Percentiles rank a stretch among this genome's conserved stretches.
These are phyloP conservation scores for Neocrepidodera transversa DNA, from an alignment of 2,888 invertebrate species.

Conservation along the genomic window DNA sequence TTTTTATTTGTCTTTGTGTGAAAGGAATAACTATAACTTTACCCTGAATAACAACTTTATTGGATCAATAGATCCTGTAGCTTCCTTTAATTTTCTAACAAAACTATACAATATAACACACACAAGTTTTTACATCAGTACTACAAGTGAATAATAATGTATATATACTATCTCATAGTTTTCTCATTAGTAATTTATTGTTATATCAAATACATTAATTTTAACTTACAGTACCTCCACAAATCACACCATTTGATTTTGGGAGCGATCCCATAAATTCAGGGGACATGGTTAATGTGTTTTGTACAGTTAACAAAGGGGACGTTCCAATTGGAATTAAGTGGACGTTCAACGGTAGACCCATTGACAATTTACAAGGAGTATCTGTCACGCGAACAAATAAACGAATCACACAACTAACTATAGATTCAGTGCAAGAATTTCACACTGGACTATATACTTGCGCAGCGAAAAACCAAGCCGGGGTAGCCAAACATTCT, in stretches of 20 bases:
- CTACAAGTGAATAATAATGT: too few species aligned
- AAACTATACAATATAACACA: too few species aligned
- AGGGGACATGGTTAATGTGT: slow-evolving; percentile 70
- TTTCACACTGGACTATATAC: slow-evolving; percentile 64
- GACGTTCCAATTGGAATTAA: slow-evolving; percentile 65
- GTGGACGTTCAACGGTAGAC: slow-evolving; percentile 57
- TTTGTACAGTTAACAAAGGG: slow-evolving; percentile 71
- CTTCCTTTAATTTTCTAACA: too few species aligned
- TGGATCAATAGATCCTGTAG: too few species aligned
- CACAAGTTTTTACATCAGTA: too few species aligned
- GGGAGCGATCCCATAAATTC: slow-evolving; percentile 64
- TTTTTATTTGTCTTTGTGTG: too few species aligned
- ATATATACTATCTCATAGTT: too few species aligned
- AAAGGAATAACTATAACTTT: too few species aligned
- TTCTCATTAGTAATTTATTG: too few species aligned
- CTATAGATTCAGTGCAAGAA: slow-evolving; percentile 63
- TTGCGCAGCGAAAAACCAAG: slow-evolving; percentile 63
- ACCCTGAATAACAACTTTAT: too few species aligned
- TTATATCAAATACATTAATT: slow-evolving; percentile 14
- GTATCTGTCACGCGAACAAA: slow-evolving; percentile 59
- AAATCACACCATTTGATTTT: slow-evolving; percentile 63
- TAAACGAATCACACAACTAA: slow-evolving; percentile 63
- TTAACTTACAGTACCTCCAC: slow-evolving; percentile 50
- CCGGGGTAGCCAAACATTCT: slow-evolving; percentile 63
- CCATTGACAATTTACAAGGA: slow-evolving; percentile 55